These are phyloP conservation scores for Coregonus ussuriensis DNA, from an alignment of 2,797 vertebrate genomes.

Conservation along the genomic window DNA sequence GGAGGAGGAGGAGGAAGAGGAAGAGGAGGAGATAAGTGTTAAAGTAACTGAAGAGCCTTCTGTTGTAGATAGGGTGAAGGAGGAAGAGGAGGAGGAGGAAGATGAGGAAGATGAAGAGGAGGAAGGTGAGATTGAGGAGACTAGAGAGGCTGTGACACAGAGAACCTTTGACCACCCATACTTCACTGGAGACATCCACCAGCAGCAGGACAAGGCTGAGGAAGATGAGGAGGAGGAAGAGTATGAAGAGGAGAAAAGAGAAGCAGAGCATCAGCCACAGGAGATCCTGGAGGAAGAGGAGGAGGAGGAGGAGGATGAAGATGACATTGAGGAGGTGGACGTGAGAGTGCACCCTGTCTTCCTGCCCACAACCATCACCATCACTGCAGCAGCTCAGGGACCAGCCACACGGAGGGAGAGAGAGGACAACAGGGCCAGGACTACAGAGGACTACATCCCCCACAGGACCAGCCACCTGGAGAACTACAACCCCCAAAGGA, in stretches of 20 bases:
- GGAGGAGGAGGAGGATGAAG: conserved; percentile 62
- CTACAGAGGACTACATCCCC: conserved; percentile 59
- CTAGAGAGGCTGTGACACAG: conserved; percentile 44
- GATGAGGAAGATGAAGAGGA: conserved; percentile 43
- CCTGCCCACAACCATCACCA: conserved; percentile 60
- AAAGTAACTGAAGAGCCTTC: conserved; percentile 62
- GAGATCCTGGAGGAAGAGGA: conserved; percentile 56
- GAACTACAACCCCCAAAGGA: conserved; percentile 5
- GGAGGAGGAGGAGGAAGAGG: conserved; percentile 53
- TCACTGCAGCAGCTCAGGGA: conserved; percentile 76
- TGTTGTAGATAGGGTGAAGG: conserved; percentile 51
- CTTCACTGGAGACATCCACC: conserved; percentile 57
- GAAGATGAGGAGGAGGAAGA: conserved; percentile 54
- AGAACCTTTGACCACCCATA: conserved; percentile 57
- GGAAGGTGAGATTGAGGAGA: conserved; percentile 60
- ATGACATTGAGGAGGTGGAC: conserved; percentile 59
- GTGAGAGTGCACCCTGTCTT: conserved; percentile 67
- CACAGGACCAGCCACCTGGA: conserved; percentile 42
- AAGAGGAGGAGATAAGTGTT: conserved; percentile 59
- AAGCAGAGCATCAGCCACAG: conserved; percentile 63
- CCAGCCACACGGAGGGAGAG: conserved; percentile 30
- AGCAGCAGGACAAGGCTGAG: conserved; percentile 48
- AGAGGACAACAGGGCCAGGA: conserved; percentile 32
- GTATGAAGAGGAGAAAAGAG: conserved; percentile 60
- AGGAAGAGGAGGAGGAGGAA: conserved; percentile 63